phyloP scores from a whole-genome alignment of 2,888 invertebrate genomes.

The Parasteatoda lunata region DNA sequence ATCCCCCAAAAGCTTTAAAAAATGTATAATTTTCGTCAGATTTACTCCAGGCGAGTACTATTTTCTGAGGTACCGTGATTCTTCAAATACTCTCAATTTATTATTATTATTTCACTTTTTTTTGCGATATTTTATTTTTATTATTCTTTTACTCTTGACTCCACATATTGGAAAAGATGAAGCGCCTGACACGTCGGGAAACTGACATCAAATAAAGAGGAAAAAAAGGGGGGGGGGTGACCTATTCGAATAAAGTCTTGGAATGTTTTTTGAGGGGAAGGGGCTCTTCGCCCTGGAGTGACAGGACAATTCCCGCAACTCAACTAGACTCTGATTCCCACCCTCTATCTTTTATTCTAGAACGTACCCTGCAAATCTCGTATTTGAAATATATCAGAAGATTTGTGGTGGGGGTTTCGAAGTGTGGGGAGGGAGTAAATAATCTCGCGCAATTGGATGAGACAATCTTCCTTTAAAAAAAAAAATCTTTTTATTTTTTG shows the following conservation, averaged over 20 bases:
- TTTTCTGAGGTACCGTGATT: too few relatives aligned
- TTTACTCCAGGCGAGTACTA: too few relatives aligned
- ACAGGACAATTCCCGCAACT: slow-evolving; percentile 44
- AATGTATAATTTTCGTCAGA: too few relatives aligned
- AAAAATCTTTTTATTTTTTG: neutral
- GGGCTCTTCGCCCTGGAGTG: slow-evolving; percentile 15
- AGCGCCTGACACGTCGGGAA: slow-evolving; percentile 17
- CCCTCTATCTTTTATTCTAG: neutral
- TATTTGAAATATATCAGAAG: slow-evolving; percentile 41
- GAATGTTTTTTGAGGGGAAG: slow-evolving; percentile 7
- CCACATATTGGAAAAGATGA: slow-evolving; percentile 54
- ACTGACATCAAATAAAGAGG: neutral
- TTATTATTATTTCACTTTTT: too few relatives aligned
- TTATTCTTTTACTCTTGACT: neutral
- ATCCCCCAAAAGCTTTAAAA: too few relatives aligned
- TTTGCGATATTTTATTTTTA: too few relatives aligned
- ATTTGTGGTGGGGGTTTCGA: slow-evolving; percentile 7
- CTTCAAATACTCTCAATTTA: too few relatives aligned
- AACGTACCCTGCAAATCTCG: slow-evolving; percentile 36
- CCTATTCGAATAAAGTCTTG: neutral
- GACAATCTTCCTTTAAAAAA: slow-evolving; percentile 1
- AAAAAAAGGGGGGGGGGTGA: neutral
- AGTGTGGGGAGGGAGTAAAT: slow-evolving; percentile 16
- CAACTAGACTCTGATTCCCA: neutral
- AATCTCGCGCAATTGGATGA: slow-evolving; percentile 55